These are phyloP conservation scores for Loris lydekkerianus DNA, from an alignment of 2,797 vertebrate species.

Conservation along the genomic window DNA sequence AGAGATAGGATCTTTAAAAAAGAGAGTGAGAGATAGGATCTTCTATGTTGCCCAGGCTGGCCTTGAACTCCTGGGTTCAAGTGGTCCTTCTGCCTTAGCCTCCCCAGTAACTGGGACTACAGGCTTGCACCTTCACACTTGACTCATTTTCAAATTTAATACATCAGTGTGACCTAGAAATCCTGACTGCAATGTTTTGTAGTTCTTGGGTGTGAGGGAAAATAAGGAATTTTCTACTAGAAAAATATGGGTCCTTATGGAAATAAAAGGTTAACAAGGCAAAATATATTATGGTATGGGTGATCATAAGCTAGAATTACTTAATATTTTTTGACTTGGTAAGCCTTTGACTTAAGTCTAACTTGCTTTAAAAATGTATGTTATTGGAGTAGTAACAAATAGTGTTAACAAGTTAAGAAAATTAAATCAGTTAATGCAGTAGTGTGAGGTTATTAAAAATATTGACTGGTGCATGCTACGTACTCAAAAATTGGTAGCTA, in stretches of 20 bases:
- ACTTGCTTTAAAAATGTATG: slow-evolving; percentile 22
- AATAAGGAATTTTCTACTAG: not conserved
- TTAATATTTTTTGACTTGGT: slow-evolving; percentile 36
- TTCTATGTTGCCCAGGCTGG: not conserved
- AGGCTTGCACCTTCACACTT: not conserved
- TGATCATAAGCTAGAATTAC: slow-evolving; percentile 1
- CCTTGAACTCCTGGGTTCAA: not conserved
- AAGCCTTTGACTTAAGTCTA: slow-evolving; percentile 8
- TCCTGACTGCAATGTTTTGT: not conserved
- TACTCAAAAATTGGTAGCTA: not conserved
- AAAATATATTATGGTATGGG: not conserved
- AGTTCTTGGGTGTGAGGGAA: not conserved
- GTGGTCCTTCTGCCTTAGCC: not conserved
- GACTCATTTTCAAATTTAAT: not conserved
- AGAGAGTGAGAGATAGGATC: not conserved
- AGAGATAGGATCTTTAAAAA: not conserved
- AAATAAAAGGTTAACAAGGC: slow-evolving; percentile 36
- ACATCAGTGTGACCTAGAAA: not conserved
- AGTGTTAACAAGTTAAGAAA: not conserved
- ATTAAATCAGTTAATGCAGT: slow-evolving; percentile 22
- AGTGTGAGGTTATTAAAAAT: not conserved
- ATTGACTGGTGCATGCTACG: not conserved
- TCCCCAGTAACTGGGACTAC: not conserved
- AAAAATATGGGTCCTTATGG: not conserved
- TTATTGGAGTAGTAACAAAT: not conserved